phyloP scores from a whole-genome alignment of 1,140 invertebrate species.

The Drosophila punjabiensis region DNA sequence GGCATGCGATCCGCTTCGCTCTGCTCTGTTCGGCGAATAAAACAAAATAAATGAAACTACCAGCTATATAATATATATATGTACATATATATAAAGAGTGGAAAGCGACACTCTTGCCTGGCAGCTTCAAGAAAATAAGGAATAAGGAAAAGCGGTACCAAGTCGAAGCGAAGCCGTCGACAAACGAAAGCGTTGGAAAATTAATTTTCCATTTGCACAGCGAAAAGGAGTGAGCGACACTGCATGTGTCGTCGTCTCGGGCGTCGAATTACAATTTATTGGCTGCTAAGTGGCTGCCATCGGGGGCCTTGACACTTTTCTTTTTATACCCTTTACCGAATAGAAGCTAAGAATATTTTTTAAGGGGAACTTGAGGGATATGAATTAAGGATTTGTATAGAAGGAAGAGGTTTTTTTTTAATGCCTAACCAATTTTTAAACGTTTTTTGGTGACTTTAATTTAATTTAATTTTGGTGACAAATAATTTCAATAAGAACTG shows the following conservation, averaged over 20 bases:
- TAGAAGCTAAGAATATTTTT: not conserved
- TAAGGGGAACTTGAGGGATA: not conserved
- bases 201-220: constrained; percentile 81
- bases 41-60: constrained; percentile 78
- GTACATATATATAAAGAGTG: constrained; percentile 43
- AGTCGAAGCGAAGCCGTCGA: constrained; percentile 52
- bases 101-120: constrained; percentile 54
- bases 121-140: constrained; percentile 53
- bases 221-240: constrained; percentile 58
- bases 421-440: not conserved
- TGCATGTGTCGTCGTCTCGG: constrained; percentile 55
- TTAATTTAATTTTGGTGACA: no score
- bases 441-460: no score
- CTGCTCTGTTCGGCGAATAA: constrained; percentile 31
- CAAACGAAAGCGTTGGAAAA: constrained; percentile 81
- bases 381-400: not conserved
- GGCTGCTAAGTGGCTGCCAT: constrained; percentile 75
- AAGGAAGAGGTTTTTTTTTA: not conserved
- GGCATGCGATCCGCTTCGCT: constrained; percentile 37
- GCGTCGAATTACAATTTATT: constrained; percentile 83
- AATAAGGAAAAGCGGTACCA: constrained; percentile 18
- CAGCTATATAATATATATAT: constrained; percentile 10
- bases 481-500: no score
- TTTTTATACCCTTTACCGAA: constrained; percentile 43
- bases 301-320: constrained; percentile 60